Evolutionary conservation across 2,797 vertebrate genomes (phyloP).

Genomic region (Sebastiscus albofasciatus): DNA sequence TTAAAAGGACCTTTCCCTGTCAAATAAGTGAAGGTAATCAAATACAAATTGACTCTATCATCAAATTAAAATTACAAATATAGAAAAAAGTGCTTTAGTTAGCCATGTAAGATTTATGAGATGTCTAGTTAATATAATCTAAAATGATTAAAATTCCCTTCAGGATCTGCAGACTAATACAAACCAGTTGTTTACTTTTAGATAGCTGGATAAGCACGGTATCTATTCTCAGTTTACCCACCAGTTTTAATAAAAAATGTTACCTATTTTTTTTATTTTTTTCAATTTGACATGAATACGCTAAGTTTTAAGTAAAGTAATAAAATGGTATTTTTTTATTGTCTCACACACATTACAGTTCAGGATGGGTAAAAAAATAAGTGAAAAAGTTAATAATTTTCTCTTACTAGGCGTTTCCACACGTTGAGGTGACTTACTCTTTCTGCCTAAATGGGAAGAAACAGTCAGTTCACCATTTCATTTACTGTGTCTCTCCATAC

Average conservation of each 20-base stretch:
- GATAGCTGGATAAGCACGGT: background rate
- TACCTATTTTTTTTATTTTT: accelerated
- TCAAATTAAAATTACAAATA: background rate
- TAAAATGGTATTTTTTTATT: background rate
- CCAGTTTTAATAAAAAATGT: background rate
- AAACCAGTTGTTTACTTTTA: background rate
- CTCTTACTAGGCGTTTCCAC: conserved; percentile 43
- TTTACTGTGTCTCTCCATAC: background rate
- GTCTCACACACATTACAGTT: background rate
- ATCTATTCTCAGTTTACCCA: background rate
- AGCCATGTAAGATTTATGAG: background rate
- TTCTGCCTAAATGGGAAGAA: conserved; percentile 55
- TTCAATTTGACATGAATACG: background rate
- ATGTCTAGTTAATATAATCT: background rate
- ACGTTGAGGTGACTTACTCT: background rate
- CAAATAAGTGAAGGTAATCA: background rate
- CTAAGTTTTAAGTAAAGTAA: background rate
- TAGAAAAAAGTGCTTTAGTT: background rate
- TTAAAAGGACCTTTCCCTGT: background rate
- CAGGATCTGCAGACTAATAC: background rate
- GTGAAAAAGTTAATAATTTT: background rate
- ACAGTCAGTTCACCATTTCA: background rate
- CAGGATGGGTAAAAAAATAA: background rate
- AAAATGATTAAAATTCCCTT: background rate
- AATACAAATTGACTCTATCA: background rate